phyloP scores from a whole-genome alignment of 1,140 invertebrate species.

The Drosophila guanche region DNA sequence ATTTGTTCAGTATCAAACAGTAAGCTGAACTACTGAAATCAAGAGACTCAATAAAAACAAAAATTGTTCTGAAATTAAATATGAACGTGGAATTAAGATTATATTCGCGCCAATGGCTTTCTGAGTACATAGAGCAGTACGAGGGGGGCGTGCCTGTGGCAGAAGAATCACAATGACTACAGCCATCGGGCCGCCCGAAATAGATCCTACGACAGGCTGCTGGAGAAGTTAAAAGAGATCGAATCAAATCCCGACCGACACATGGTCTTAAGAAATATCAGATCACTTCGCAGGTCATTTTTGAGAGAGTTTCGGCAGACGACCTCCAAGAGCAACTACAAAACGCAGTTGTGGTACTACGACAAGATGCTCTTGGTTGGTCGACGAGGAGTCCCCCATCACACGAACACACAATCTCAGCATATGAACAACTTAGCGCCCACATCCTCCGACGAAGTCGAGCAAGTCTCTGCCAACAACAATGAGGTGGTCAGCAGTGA shows the following conservation, averaged over 20 bases:
- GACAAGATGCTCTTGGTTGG: slow-evolving; percentile 78
- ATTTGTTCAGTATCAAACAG: no score
- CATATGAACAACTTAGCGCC: slow-evolving; percentile 61
- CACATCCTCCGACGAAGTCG: slow-evolving; percentile 47
- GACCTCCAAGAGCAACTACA: slow-evolving; percentile 70
- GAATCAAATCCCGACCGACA: slow-evolving; percentile 79
- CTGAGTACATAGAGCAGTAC: slow-evolving; percentile 82
- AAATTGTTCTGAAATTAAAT: slow-evolving; percentile 45
- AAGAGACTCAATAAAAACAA: slow-evolving; percentile 67
- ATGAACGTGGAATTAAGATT: slow-evolving; percentile 77
- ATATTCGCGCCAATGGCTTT: slow-evolving; percentile 79
- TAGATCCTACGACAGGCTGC: slow-evolving; percentile 75
- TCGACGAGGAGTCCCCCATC: slow-evolving; percentile 73
- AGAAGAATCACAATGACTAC: slow-evolving; percentile 82
- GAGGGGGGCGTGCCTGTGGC: slow-evolving; percentile 82
- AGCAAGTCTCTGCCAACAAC: slow-evolving; percentile 28
- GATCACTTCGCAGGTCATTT: slow-evolving; percentile 77
- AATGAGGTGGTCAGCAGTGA: slow-evolving; percentile 68
- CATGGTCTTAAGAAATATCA: slow-evolving; percentile 81
- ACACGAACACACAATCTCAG: slow-evolving; percentile 54
- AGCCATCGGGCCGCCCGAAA: slow-evolving; percentile 76
- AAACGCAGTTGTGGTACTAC: slow-evolving; percentile 80
- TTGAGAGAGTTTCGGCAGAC: slow-evolving; percentile 75
- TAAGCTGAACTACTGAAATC: no score
- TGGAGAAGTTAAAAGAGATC: slow-evolving; percentile 80